Conservation (phyloP, 2,797 vertebrate genomes). For the Balearica regulorum region DNA sequence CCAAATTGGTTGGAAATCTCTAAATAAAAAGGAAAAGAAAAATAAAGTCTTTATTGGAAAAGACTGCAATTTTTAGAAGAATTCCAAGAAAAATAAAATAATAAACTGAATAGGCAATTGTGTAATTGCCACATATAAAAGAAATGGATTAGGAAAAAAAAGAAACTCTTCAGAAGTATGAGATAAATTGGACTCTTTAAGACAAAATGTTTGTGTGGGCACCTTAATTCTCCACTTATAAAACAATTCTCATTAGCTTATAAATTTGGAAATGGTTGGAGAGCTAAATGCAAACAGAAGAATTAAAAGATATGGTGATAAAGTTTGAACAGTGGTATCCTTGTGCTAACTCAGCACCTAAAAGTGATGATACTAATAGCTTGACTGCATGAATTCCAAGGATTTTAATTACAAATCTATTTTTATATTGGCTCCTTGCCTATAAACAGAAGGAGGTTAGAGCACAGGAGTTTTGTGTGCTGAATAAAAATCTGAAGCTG, state of each 20-base stretch:
- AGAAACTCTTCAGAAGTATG: background rate
- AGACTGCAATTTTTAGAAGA: background rate
- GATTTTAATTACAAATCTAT: background rate
- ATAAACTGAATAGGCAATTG: background rate
- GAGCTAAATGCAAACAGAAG: background rate
- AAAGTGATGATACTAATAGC: background rate
- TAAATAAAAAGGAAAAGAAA: background rate
- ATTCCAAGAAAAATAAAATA: background rate
- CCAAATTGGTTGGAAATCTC: background rate
- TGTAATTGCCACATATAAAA: background rate
- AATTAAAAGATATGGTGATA: background rate
- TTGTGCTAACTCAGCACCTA: background rate
- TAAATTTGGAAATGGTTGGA: background rate
- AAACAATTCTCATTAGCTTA: background rate
- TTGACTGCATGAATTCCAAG: background rate
- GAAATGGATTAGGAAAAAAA: background rate
- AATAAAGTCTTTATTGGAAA: background rate
- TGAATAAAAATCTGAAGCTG: background rate
- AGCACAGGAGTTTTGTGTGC: background rate
- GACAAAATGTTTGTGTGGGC: background rate
- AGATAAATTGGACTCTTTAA: background rate
- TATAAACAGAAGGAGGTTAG: background rate
- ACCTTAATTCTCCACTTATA: background rate
- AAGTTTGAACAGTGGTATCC: background rate
- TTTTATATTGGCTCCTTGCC: background rate